Base-by-base conservation (phyloP, 1,140 invertebrate genomes). In the Mycetomoellerius zeteki region DNA sequence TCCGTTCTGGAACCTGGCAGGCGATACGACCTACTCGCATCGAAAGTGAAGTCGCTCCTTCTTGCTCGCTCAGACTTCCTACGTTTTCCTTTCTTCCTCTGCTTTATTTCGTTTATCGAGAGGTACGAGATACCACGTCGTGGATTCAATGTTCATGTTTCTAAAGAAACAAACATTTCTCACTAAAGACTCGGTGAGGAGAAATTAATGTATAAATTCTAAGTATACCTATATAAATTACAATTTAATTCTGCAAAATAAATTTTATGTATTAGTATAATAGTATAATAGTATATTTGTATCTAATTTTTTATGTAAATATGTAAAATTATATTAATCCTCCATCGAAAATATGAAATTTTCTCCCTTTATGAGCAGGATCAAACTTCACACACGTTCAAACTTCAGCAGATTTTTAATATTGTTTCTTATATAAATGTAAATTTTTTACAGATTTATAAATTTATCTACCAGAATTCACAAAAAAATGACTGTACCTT, bases 1-100 rank as follows among this genome's bases (percentile, higher is more conserved):
- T 91, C 67, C 88, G 50, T 75, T 84, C 65, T 81, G 37, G 65
- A 78, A 78, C 77, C 85, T 84, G 71, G 50, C 10, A 78, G 54
- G 21, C 82, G 75, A 88, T 56, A 71, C 76, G 56, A 12, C 88
- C 47, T 84, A 72, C 67, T 85, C 84, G 78, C 58, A 54, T 84
- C 84, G 58, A 56, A 82, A 30, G 62, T 58, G 30, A 72, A 60
- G 21, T 47, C 60, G 43, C 21, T 58, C 71, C 43, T 52, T 67
- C 27, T 43, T 56, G 6, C 65, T 58, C 52, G 56, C 43, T 58
- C 3, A 56, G 24, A 0, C 33, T 27, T 71, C 27, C 14, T 54
- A 67, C 50, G 14, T 43, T 10, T 52, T 54, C 8, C 12, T 65
- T 67, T 60, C 50, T 50, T 27, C 14, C 24, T 43, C 6, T 21